A percentile compares a stretch with the other conserved stretches of the same genome.
These are phyloP conservation scores for Tragelaphus imberbis DNA, from an alignment of 2,113 vertebrate species.

Conservation along the genomic window DNA sequence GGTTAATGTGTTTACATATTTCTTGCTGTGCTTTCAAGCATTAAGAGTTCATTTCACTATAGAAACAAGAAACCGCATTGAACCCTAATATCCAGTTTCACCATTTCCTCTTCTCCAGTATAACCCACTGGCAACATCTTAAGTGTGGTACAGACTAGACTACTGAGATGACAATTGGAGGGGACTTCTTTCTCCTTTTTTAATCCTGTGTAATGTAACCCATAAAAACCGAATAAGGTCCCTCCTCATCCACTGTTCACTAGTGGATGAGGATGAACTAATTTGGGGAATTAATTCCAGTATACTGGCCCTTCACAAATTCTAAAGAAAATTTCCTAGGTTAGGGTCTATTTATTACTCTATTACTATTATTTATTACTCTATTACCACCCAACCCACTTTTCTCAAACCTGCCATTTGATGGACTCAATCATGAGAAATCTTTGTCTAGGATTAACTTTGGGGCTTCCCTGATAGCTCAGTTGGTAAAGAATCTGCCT, in stretches of 20 bases:
- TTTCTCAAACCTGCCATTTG: background rate
- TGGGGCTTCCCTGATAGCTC: background rate
- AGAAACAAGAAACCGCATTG: slow-evolving; percentile 5
- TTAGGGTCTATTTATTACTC: background rate
- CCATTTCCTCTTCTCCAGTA: background rate
- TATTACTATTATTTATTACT: background rate
- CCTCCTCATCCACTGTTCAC: background rate
- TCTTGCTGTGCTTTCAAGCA: slow-evolving; percentile 45
- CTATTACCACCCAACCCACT: background rate
- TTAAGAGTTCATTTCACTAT: slow-evolving; percentile 24
- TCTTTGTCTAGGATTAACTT: background rate
- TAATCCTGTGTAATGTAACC: background rate
- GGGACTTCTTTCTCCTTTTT: background rate
- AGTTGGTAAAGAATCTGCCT: background rate
- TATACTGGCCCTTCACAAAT: background rate
- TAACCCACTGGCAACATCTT: background rate
- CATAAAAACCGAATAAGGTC: background rate
- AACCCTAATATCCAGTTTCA: background rate
- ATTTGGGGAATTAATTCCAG: background rate
- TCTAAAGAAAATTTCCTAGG: background rate
- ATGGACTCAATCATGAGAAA: background rate
- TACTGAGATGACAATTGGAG: background rate
- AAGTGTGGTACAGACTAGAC: background rate
- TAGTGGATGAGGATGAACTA: background rate
- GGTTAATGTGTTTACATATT: background rate